phyloP scores from a whole-genome alignment of 2,113 vertebrate genomes.

The Macaca nemestrina region DNA sequence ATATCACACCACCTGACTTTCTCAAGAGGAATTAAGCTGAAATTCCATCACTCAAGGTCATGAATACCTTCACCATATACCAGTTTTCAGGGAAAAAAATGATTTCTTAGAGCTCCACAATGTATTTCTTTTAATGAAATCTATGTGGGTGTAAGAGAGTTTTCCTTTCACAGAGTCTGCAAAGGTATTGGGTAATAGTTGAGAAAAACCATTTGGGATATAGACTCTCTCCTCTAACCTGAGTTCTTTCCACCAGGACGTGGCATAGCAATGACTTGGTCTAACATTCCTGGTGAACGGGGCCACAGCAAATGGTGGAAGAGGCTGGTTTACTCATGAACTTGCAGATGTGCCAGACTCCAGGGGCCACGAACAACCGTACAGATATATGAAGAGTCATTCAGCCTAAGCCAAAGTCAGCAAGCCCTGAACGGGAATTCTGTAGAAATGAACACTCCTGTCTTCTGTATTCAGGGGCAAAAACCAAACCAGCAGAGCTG shows the following conservation, averaged over 20 bases:
- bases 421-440: neutral
- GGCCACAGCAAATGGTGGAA: neutral
- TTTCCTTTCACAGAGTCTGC: fast-evolving
- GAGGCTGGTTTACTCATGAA: neutral
- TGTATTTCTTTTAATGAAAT: neutral
- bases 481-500: fast-evolving
- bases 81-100: neutral
- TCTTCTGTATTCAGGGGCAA: neutral
- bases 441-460: neutral
- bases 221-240: neutral
- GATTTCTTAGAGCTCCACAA: too few species aligned
- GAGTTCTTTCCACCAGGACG: neutral
- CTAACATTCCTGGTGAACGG: neutral
- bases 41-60: neutral
- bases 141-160: fast-evolving
- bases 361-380: neutral
- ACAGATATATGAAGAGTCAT: neutral
- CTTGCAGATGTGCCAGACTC: neutral
- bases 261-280: neutral
- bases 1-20: neutral
- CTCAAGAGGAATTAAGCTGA: neutral
- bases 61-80: neutral
- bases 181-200: too few species aligned
- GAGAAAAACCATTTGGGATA: neutral
- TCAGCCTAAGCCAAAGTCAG: neutral